Evolutionary conservation across 2,888 invertebrate species (phyloP).

Genomic region (Xestia rhomboidea): DNA sequence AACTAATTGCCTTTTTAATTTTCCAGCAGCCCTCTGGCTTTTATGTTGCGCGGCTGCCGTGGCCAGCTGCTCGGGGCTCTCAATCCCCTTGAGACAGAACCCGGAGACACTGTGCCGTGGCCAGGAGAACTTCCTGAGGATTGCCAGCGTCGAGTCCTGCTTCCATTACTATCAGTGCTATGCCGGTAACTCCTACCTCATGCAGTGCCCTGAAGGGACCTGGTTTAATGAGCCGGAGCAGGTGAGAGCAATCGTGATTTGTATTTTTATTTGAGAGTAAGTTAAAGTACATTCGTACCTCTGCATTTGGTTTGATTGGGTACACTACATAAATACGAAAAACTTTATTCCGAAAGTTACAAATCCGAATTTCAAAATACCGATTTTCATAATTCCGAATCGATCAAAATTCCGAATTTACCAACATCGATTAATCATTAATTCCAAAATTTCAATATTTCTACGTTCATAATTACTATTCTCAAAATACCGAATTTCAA

Average conservation of each 20-base stretch:
- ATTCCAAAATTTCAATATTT: too few relatives aligned
- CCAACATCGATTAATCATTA: too few relatives aligned
- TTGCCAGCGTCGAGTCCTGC: constrained; percentile 83
- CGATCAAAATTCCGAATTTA: too few relatives aligned
- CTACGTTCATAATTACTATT: too few relatives aligned
- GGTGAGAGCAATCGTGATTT: constrained; percentile 69
- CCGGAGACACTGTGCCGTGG: constrained; percentile 87
- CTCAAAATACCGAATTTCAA: too few relatives aligned
- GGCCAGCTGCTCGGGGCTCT: constrained; percentile 83
- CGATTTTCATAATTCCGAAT: too few relatives aligned
- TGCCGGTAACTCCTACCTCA: constrained; percentile 82
- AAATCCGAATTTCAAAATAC: too few relatives aligned
- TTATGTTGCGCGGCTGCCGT: constrained; percentile 76
- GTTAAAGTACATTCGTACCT: not conserved
- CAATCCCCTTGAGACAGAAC: constrained; percentile 85
- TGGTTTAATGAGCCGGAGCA: constrained; percentile 88
- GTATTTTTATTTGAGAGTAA: not conserved
- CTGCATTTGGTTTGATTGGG: too few relatives aligned
- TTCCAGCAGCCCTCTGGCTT: constrained; percentile 76
- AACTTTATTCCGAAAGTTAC: too few relatives aligned
- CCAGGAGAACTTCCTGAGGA: constrained; percentile 87
- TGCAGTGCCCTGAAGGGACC: constrained; percentile 84
- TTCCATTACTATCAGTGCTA: constrained; percentile 87
- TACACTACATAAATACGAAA: too few relatives aligned
- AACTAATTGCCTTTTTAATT: not conserved